Evolutionary conservation across 2,113 vertebrate genomes (phyloP), one percentile per base, ranked within the genome.

Genomic region (Plecotus auritus): DNA sequence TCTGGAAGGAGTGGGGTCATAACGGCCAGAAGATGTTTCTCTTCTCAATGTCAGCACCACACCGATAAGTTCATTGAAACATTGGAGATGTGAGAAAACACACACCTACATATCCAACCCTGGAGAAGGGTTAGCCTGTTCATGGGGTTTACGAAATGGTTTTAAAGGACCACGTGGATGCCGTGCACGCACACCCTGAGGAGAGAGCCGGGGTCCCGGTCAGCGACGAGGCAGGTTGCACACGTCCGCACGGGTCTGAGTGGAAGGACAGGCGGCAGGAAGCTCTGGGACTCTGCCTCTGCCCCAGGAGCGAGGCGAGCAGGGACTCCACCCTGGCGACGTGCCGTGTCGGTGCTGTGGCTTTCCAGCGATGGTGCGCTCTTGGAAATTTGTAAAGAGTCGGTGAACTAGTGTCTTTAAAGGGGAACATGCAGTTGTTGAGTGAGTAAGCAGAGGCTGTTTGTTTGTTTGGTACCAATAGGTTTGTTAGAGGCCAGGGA

Each of bases 141-240:
- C 7, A 1, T 1, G 51, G n/a, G 47, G 16, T 16, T 84, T 4
- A 59, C 20, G 9, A 17, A 17, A 23, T 10, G 61, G 30, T 16
- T 51, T 77, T 59, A 11, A 26, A 16, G 28, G 37, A 4, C 20
- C 20, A 9, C 6, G 45, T 12, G 74, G 4, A 2, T 1, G 26
- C 13, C 1, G 0, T 1, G 28, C 0, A 0, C 1, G 17, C 13
- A 22, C 77, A 6, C 4, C 49, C 8, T 4, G 0, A 7, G 23
- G 10, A 9, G 28, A 30, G 9, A 40, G 42, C 47, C 9, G 5
- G 32, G 23, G 6, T 5, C 12, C 2, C 9, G 12, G 3, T 18
- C 7, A 32, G 4, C 23, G 26, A 45, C 22, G 51, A 22, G 40
- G 28, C 28, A 4, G 37, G 54, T 2, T 37, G 18, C 5, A 2